Conservation (phyloP, 2,888 invertebrate species). For the Drosophila setosimentum region DNA sequence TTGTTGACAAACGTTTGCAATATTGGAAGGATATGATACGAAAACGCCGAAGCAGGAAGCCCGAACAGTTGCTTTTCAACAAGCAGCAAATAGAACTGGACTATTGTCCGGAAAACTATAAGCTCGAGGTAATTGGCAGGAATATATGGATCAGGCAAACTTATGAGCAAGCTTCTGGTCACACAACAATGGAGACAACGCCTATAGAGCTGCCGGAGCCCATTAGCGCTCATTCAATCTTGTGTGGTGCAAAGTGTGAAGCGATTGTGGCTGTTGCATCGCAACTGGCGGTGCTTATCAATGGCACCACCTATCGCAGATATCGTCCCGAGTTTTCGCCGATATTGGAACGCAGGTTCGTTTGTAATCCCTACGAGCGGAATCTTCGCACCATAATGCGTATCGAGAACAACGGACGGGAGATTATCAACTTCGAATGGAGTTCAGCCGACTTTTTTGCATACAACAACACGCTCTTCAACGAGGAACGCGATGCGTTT, state of each 20-base stretch:
- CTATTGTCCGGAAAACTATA: conserved; percentile 54
- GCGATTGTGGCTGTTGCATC: background rate
- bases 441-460: conserved; percentile 55
- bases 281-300: conserved; percentile 44
- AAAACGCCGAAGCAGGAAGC: conserved; percentile 52
- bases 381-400: conserved; percentile 63
- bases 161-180: conserved; percentile 11
- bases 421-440: conserved; percentile 65
- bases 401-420: conserved; percentile 70
- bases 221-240: background rate
- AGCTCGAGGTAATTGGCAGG: conserved; percentile 61
- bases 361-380: conserved; percentile 69
- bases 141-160: conserved; percentile 1
- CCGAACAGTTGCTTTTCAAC: conserved; percentile 57
- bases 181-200: conserved; percentile 18
- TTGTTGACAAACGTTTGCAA: conserved; percentile 68
- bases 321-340: conserved; percentile 53
- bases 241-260: background rate
- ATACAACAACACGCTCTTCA: conserved; percentile 54
- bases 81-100: conserved; percentile 50
- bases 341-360: conserved; percentile 58
- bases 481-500: conserved; percentile 57
- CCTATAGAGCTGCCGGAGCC: background rate
- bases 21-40: conserved; percentile 77
- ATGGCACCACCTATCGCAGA: conserved; percentile 45